A percentile compares a stretch with the other conserved stretches of the same genome.
These are phyloP conservation scores for Rhagologus leucostigma DNA, from an alignment of 2,113 vertebrate genomes.

Conservation along the genomic window DNA sequence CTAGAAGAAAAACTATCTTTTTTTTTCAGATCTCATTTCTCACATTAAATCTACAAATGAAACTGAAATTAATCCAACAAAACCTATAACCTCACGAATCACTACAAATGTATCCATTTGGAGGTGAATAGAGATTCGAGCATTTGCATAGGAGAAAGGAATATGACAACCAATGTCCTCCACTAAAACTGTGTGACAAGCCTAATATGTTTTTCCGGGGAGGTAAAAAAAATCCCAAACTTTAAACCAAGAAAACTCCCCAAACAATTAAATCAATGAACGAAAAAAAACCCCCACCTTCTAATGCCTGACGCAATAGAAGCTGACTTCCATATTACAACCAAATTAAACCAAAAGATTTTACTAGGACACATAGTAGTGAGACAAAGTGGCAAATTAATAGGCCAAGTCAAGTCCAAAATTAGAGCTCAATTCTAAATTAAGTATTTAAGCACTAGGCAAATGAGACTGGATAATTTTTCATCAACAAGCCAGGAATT, in stretches of 20 bases:
- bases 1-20: not conserved
- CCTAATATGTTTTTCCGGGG: not conserved
- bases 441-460: not conserved
- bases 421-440: not conserved
- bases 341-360: not conserved
- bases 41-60: not conserved
- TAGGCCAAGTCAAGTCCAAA: not conserved
- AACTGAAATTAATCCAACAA: not conserved
- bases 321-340: not conserved
- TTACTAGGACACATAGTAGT: not conserved
- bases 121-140: not conserved
- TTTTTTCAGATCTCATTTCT: not conserved
- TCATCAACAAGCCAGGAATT: not conserved
- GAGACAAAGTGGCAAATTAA: not conserved
- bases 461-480: not conserved
- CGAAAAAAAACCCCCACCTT: fast-evolving
- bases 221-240: not conserved
- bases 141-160: not conserved
- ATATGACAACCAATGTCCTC: not conserved
- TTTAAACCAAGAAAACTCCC: not conserved
- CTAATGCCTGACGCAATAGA: not conserved
- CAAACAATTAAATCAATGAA: not conserved
- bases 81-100: not conserved
- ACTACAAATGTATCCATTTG: not conserved
- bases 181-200: not conserved